Base-by-base conservation (phyloP, 2,113 vertebrate genomes). In the Labeo rohita region DNA sequence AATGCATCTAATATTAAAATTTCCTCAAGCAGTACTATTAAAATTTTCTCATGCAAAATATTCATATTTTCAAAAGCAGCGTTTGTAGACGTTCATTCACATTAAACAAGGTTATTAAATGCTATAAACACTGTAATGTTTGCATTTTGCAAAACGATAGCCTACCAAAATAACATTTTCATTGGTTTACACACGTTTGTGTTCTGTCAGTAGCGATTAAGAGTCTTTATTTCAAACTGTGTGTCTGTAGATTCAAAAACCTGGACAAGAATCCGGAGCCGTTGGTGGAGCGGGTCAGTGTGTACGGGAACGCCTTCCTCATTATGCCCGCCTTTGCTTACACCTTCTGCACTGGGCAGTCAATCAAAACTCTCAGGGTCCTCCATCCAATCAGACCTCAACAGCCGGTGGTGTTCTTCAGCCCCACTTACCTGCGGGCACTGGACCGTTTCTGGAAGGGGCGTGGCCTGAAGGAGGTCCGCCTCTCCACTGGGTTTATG, bases 401-500 rank as follows among this genome's bases (percentile, higher is more conserved):
- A 1, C 86, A 80, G 79, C 83, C 63, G 16, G 86, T 87, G 11
- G 56, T 82, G 1, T 90, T 90, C 86, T 89, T 84, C 49, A 73
- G 80, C 66, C 88, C 89, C 0, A 1, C 39, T 4, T 89, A 90
- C 36, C 84, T 90, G 8, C 13, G 1, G 0, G 16, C 61, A 2
- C 43, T 90, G 21, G 34, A 15, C 43, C 3, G 10, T 1, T 83
- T 75, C 70, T 89, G 86, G 88, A 82, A 76, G 74, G 1, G 2
- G 23, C 65, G 47, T 23, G 86, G 88, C 13, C 80, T 89, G 7
- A 16, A 15, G 49, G 59, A 47, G 74, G 0, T 2, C 1, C 86
- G 86, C 23, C 80, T 90, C 68, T 86, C 88, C 9, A 43, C 89
- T 1, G 89, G 88, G 4, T 39, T 90, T 12, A 85, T 90, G 80